Percentiles rank a stretch among this genome's conserved stretches.
Conservation (phyloP, 2,113 vertebrate species). For the Acrocephalus arundinaceus region DNA sequence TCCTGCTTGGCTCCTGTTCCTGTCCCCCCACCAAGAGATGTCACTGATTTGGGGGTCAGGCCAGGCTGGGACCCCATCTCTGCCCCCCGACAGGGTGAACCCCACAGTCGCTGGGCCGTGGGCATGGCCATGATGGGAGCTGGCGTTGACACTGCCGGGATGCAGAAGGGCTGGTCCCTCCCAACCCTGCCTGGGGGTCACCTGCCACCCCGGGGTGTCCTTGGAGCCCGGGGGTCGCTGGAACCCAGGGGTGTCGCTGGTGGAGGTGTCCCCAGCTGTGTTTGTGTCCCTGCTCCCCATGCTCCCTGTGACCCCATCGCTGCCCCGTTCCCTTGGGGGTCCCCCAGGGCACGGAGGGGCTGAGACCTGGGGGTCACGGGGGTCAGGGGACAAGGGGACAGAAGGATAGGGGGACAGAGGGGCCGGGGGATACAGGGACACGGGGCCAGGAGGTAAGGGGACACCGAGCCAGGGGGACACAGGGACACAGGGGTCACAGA, state of each 20-base stretch:
- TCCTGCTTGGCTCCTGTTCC: neutral
- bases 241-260: neutral
- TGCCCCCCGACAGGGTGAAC: neutral
- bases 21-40: neutral
- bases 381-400: neutral
- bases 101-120: fast-evolving
- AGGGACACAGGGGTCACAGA: neutral
- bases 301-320: neutral
- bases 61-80: neutral
- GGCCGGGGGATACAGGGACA: neutral
- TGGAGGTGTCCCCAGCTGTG: neutral
- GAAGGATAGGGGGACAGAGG: no score
- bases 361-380: neutral
- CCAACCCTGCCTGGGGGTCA: neutral
- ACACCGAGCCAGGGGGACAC: no score
- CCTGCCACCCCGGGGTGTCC: neutral
- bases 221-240: neutral
- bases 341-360: neutral
- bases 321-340: neutral
- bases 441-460: no score
- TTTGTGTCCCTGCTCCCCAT: neutral
- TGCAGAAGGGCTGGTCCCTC: no score
- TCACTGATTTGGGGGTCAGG: neutral
- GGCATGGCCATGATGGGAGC: fast-evolving
- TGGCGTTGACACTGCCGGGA: neutral